phyloP scores from a whole-genome alignment of 2,797 vertebrate genomes.

The Sebastes vulpes region DNA sequence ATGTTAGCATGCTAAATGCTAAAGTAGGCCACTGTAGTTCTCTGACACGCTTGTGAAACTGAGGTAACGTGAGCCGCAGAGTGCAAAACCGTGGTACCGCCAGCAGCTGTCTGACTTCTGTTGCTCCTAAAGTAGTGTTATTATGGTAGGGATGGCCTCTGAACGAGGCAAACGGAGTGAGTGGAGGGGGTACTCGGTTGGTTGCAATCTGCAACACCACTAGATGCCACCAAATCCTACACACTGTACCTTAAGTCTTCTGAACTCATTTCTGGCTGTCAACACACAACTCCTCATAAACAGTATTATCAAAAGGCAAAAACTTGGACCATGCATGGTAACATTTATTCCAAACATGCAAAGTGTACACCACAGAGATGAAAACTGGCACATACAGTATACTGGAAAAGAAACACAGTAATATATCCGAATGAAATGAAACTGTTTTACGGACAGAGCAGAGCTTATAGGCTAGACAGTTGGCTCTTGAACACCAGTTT shows the following conservation, averaged over 20 bases:
- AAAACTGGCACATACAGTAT: constrained; percentile 64
- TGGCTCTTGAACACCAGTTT: constrained; percentile 17
- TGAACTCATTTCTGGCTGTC: neutral
- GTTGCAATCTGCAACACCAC: too few species aligned
- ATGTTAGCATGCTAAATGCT: neutral
- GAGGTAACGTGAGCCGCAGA: too few species aligned
- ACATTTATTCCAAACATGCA: constrained; percentile 89
- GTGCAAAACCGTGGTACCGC: too few species aligned
- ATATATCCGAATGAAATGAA: constrained; percentile 39
- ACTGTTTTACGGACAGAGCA: constrained; percentile 69
- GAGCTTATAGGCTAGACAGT: constrained; percentile 37
- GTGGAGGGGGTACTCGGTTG: too few species aligned
- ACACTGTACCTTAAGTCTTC: neutral
- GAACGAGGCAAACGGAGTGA: too few species aligned
- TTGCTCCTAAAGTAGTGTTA: too few species aligned
- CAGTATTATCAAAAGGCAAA: constrained; percentile 31
- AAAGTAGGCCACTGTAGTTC: neutral
- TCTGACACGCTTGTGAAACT: too few species aligned
- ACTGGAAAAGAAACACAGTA: constrained; percentile 43
- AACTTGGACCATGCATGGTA: constrained; percentile 84
- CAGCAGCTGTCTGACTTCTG: too few species aligned
- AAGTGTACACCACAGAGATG: constrained; percentile 79
- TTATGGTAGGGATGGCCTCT: too few species aligned
- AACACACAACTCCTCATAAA: neutral
- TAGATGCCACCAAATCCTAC: too few species aligned